These are phyloP conservation scores for Porites divaricata DNA, from an alignment of 92 coral and sea anemone genomes.

Conservation along the genomic window DNA sequence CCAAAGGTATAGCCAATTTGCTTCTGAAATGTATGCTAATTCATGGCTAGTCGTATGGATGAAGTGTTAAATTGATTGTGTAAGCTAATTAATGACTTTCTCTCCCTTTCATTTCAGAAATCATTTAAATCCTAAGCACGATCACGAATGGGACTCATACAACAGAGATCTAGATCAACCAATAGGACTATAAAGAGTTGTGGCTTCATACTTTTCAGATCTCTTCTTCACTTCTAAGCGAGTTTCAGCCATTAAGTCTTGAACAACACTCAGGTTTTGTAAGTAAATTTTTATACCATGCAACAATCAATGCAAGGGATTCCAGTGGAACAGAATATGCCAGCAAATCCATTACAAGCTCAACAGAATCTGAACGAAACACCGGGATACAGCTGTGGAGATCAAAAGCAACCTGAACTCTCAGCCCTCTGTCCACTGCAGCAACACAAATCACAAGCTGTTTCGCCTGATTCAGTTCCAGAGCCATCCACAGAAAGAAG, in stretches of 20 bases:
- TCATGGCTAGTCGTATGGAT: background rate
- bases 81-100: conserved; percentile 14
- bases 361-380: background rate
- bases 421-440: background rate
- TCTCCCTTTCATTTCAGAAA: background rate
- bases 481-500: conserved; percentile 1
- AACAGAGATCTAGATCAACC: background rate
- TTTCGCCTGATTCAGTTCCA: background rate
- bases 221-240: background rate
- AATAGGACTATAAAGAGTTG: conserved; percentile 8
- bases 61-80: conserved; percentile 20
- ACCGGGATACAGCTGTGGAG: conserved; percentile 6
- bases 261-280: too few relatives aligned
- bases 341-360: background rate
- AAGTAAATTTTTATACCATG: background rate
- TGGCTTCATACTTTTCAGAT: background rate
- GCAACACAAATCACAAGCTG: background rate
- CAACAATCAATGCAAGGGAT: background rate
- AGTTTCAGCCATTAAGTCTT: too few relatives aligned
- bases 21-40: conserved; percentile 18
- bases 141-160: background rate
- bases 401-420: background rate
- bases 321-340: conserved; percentile 14
- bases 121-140: conserved; percentile 11
- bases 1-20: background rate